Evolutionary conservation across 1,140 invertebrate species (phyloP), one percentile per base, ranked within the genome.

Genomic region (Drosophila sulfurigaster): DNA sequence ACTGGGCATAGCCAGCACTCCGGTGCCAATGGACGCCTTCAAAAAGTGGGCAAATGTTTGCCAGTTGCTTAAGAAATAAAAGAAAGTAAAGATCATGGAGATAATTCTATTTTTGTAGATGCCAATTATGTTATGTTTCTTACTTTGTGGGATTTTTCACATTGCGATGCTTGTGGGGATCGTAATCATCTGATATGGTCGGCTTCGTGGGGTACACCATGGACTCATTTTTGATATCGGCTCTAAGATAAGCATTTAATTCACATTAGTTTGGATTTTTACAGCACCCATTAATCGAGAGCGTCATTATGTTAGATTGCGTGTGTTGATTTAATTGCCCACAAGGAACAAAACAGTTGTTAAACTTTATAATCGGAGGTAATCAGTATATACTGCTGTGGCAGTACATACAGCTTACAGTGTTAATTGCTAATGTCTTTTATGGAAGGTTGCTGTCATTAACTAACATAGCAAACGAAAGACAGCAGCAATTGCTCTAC

Each of bases 1-100:
- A 80, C 95, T 94, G 49, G 96, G 96, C 95, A 97, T 96, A n/a
- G 96, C 96, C 73, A 97, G 92, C 28, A 97, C 96, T 1, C 96
- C 96, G 0, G 96, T 97, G 10, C 96, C 96, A 62, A 97, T 92
- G 60, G 96, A 96, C 62, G 95, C 95, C 79, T 96, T 96, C 15
- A 96, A 87, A 48, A 96, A 92, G 70, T 96, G 95, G 15, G 96
- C 94, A 75, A 96, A 92, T 0, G 95, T 96, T 81, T 96, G 95
- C 32, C 91, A 87, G 82, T 96, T 95, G 30, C 95, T 96, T 76
- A 8, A 91, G 88, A 71, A 11, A 32, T 76, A 8, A 59, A 3
- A 52, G 15, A 54, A 45, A 5, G 13, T 32, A n/a, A 20, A 62
- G 20, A 28, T 45, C 28, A 32, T 10, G 0, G 7, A 10, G 5